phyloP scores from a whole-genome alignment of 2,113 vertebrate genomes.

The Apaloderma vittatum region DNA sequence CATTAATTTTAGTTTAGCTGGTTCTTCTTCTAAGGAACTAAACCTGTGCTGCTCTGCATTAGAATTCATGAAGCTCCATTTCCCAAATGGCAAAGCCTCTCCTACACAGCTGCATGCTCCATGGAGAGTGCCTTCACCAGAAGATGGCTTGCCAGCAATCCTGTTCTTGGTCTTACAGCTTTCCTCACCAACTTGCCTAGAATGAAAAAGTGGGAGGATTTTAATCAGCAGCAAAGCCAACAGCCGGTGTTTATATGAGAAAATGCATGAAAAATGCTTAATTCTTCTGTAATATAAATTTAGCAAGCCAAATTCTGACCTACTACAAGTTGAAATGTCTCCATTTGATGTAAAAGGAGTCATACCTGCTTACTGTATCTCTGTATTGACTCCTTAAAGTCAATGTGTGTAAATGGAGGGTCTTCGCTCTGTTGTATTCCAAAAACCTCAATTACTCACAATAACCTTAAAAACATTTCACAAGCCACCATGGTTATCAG shows the following conservation, averaged over 20 bases:
- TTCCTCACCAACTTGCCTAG: constrained; percentile 9
- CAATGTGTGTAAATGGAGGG: neutral
- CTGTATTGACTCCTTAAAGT: neutral
- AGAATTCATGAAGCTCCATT: neutral
- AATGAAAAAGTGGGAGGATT: constrained; percentile 29
- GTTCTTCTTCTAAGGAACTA: neutral
- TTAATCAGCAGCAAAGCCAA: constrained; percentile 45
- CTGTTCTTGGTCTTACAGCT: constrained; percentile 44
- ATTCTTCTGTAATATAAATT: neutral
- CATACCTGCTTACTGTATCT: neutral
- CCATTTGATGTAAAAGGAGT: neutral
- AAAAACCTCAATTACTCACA: neutral
- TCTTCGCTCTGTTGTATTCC: neutral
- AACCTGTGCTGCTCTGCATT: neutral
- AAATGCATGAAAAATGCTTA: neutral
- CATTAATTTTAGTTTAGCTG: constrained; percentile 29
- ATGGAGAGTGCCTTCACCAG: neutral
- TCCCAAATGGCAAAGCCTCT: constrained; percentile 12
- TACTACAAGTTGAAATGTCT: neutral
- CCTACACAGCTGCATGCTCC: neutral
- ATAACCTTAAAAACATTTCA: neutral
- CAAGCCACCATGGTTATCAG: neutral
- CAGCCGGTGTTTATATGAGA: constrained; percentile 14
- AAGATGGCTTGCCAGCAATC: constrained; percentile 15
- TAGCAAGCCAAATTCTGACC: neutral